phyloP scores from a whole-genome alignment of 2,888 invertebrate genomes.

The Parochlus steinenii region DNA sequence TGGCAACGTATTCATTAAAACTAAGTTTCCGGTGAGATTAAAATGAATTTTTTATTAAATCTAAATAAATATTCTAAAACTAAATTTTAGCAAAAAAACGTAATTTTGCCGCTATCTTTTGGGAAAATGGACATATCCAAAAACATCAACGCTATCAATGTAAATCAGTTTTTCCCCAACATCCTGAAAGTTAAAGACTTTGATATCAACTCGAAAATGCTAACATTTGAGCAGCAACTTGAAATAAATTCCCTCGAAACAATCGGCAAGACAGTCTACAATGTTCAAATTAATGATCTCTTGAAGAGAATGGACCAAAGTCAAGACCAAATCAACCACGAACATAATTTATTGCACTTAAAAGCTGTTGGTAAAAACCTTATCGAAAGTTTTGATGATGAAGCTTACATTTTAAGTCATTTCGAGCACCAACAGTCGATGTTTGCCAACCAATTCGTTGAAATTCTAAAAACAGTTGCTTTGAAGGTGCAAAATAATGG shows the following conservation, averaged over 20 bases:
- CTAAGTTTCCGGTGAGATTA: no score
- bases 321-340: constrained; percentile 1
- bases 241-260: background rate
- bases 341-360: constrained; percentile 2
- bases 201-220: constrained; percentile 1
- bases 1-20: constrained; percentile 6
- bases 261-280: constrained; percentile 6
- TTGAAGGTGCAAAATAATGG: background rate
- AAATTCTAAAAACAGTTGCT: constrained; percentile 6
- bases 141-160: constrained; percentile 7
- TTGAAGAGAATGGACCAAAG: background rate
- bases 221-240: constrained; percentile 5
- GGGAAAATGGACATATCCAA: background rate
- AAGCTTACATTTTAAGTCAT: constrained; percentile 6
- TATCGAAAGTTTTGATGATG: constrained; percentile 2
- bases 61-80: no score
- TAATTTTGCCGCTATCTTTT: background rate
- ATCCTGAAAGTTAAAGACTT: background rate
- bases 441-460: background rate
- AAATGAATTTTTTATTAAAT: no score
- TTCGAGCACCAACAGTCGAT: constrained; percentile 9
- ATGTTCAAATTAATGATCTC: constrained; percentile 2
- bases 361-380: constrained; percentile 1
- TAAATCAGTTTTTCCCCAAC: constrained; percentile 1
- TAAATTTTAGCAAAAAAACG: background rate